phyloP scores from a whole-genome alignment of 2,888 invertebrate genomes.

The Neria commutata region DNA sequence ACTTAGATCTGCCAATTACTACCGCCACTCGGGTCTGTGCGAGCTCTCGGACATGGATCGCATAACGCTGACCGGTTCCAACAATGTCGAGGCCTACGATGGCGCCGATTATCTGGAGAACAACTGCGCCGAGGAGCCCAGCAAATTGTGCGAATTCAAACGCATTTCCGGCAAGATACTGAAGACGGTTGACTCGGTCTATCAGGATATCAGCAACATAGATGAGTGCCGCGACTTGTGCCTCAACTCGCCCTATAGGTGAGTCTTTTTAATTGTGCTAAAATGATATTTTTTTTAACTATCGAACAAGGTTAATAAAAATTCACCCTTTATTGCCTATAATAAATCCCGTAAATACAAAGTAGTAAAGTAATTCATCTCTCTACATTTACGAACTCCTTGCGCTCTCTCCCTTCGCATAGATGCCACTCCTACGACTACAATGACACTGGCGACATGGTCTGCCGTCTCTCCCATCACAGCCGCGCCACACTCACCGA shows the following conservation, averaged over 20 bases:
- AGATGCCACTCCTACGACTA: constrained; percentile 94
- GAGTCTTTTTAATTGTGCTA: constrained; percentile 22
- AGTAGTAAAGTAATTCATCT: no score
- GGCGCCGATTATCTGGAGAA: constrained; percentile 87
- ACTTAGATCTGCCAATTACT: constrained; percentile 91
- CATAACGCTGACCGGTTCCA: constrained; percentile 83
- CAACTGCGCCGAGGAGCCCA: constrained; percentile 93
- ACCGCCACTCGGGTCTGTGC: constrained; percentile 85
- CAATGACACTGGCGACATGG: constrained; percentile 90
- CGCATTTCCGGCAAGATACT: constrained; percentile 85
- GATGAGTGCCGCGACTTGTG: constrained; percentile 91
- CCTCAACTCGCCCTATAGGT: constrained; percentile 83
- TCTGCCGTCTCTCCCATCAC: constrained; percentile 90
- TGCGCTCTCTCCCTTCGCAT: neutral
- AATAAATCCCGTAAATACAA: no score
- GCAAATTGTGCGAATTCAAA: constrained; percentile 92
- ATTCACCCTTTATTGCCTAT: no score
- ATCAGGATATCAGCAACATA: constrained; percentile 84
- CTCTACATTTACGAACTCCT: neutral
- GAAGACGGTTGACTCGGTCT: constrained; percentile 92
- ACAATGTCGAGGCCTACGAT: constrained; percentile 74
- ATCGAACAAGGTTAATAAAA: no score
- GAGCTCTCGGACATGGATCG: constrained; percentile 92
- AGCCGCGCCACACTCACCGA: constrained; percentile 85
- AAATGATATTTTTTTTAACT: neutral